Evolutionary conservation across 2,797 vertebrate species (phyloP).

Genomic region (Remorina albescens): DNA sequence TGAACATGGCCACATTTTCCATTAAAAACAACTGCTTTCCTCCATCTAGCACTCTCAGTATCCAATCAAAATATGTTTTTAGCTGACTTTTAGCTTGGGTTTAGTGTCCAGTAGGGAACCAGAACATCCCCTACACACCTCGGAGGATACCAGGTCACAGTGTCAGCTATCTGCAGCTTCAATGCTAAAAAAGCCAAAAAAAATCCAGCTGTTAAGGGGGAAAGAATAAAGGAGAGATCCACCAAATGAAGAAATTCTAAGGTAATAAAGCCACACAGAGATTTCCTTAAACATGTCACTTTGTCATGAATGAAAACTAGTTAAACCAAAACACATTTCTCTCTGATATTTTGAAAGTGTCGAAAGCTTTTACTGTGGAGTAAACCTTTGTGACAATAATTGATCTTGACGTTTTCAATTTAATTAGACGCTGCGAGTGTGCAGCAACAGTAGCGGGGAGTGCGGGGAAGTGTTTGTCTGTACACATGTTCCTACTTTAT

Average conservation of each 20-base stretch:
- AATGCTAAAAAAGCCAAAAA: not conserved
- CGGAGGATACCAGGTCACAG: not conserved
- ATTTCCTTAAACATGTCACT: constrained; percentile 30
- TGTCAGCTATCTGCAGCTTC: not conserved
- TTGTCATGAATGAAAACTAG: constrained; percentile 27
- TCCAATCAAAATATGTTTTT: constrained; percentile 4
- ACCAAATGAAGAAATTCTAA: not conserved
- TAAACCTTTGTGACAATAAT: constrained; percentile 50
- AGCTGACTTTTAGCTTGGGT: not conserved
- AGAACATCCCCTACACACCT: not conserved
- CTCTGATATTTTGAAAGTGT: constrained; percentile 33
- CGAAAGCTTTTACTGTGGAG: constrained; percentile 24
- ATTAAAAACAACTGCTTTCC: not conserved
- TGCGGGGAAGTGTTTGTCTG: constrained; percentile 50
- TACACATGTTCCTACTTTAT: constrained; percentile 78
- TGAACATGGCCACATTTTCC: constrained; percentile 3
- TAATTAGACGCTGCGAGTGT: constrained; percentile 56
- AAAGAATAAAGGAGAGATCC: not conserved
- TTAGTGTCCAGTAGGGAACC: not conserved
- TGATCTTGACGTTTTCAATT: constrained; percentile 55
- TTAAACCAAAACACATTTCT: constrained; percentile 48
- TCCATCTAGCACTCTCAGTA: not conserved
- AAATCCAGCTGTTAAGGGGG: too few relatives aligned
- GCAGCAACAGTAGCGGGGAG: constrained; percentile 57
- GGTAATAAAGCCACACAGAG: constrained; percentile 4